Conservation (phyloP, 2,888 invertebrate species). For the Polydesmus complanatus region DNA sequence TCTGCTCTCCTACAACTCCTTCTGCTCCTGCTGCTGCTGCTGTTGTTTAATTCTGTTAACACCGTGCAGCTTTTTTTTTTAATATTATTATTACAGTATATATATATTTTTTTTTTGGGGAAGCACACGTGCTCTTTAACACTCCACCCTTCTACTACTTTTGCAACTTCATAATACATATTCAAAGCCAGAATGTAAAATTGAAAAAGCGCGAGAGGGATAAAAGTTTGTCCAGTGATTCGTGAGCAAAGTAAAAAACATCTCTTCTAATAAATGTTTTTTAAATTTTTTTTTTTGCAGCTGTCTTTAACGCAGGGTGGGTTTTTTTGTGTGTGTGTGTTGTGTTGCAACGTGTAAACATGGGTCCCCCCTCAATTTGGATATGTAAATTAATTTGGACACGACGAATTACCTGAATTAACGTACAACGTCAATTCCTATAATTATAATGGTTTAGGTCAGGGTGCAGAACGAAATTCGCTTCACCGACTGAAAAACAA, state of each 20-base stretch:
- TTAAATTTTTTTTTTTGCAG: not conserved
- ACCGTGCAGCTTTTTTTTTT: not conserved
- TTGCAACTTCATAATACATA: not conserved
- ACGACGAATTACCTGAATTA: not conserved
- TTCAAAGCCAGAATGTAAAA: not conserved
- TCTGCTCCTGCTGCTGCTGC: not conserved
- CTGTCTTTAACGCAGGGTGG: no score
- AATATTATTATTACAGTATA: not conserved
- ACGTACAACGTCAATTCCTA: not conserved
- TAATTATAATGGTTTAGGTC: no score
- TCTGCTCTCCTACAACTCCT: no score
- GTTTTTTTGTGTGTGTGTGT: no score
- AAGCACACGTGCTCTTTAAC: not conserved
- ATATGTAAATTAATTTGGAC: not conserved
- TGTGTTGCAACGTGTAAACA: not conserved
- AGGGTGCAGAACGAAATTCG: no score
- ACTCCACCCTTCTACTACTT: not conserved
- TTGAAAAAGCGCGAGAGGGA: not conserved
- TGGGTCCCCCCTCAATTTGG: not conserved
- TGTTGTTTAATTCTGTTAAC: not conserved
- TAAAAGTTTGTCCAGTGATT: not conserved
- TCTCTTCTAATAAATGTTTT: not conserved
- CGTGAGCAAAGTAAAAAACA: not conserved
- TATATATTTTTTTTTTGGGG: not conserved
- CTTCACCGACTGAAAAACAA: no score